Evolutionary conservation across 2,113 vertebrate species (phyloP), one percentile per base, ranked within the genome.

Genomic region (Nasalis larvatus): DNA sequence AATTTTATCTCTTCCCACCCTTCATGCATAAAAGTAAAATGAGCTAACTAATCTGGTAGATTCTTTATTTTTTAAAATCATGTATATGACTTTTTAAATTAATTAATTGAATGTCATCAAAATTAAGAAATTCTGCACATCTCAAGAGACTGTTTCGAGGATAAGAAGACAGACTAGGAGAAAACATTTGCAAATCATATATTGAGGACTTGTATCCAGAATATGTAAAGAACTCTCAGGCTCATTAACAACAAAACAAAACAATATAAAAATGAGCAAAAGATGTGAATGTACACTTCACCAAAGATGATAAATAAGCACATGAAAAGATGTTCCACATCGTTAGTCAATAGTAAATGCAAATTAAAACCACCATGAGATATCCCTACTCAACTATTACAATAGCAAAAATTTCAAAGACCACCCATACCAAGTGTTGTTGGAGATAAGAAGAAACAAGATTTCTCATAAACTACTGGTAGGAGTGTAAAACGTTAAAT

Each of bases 21-120:
- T 86, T 80, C 35, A 71, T 6, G 7, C 20, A 91, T 80, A 86
- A 80, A 91, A n/a, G 13, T 42, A 91, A 78, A 80, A 71, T 49
- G 71, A 60, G 25, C 17, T 58, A 73, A 58, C 25, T 58, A 74
- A 58, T 40, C 14, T 60, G 13, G 27, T 42, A 60, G 40, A 56
- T 80, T 77, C 7, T n/a, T 94, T 91, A 95, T 37, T 52, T 80
- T 91, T 91, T 71, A 49, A 78, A 85, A 71, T 85, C 35, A 71
- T 21, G 35, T 47, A 58, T 14, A 85, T 71, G 8, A 91, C 78
- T 47, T 85, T 85, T 30, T 40, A 95, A 85, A 78, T 56, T 25
- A 17, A 76, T 84, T 76, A 78, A 58, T 10, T 91, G 16, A 35
- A 52, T 80, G 71, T 91, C 49, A 86, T 49, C 73, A 91, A 86